Percentiles rank a stretch among this genome's conserved stretches.
phyloP scores from a whole-genome alignment of 2,797 vertebrate species.

The Petrocephalus schoutedeni region DNA sequence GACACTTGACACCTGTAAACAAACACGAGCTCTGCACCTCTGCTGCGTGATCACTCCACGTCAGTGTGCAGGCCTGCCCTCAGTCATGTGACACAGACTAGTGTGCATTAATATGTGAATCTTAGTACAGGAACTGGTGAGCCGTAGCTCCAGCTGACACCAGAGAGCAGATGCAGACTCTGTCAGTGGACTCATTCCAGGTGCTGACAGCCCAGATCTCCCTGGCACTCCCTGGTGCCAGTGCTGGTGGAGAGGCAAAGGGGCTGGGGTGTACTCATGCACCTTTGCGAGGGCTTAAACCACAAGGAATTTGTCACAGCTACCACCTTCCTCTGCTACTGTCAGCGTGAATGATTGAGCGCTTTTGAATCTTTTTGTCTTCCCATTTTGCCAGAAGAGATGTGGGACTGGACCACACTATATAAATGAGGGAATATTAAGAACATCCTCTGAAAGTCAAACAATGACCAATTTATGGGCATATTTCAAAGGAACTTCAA shows the following conservation, averaged over 20 bases:
- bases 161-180: constrained; percentile 72
- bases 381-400: not conserved
- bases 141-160: constrained; percentile 49
- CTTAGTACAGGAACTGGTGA: not conserved
- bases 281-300: not conserved
- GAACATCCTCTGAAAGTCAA: not conserved
- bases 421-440: not conserved
- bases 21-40: not conserved
- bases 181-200: constrained; percentile 46
- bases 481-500: not conserved
- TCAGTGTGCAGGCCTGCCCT: not conserved
- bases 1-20: not conserved
- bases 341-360: not conserved
- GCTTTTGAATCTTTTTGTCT: not conserved
- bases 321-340: not conserved
- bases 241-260: constrained; percentile 24
- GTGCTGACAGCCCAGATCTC: constrained; percentile 44
- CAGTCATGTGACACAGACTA: not conserved
- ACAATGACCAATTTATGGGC: not conserved
- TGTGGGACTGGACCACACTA: not conserved
- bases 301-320: not conserved
- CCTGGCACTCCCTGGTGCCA: constrained; percentile 28
- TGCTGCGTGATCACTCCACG: not conserved
- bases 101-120: not conserved
- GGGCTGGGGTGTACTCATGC: not conserved